A percentile compares a stretch with the other conserved stretches of the same genome.
These are phyloP conservation scores for Lagopus muta DNA, from an alignment of 2,113 vertebrate genomes.

Conservation along the genomic window DNA sequence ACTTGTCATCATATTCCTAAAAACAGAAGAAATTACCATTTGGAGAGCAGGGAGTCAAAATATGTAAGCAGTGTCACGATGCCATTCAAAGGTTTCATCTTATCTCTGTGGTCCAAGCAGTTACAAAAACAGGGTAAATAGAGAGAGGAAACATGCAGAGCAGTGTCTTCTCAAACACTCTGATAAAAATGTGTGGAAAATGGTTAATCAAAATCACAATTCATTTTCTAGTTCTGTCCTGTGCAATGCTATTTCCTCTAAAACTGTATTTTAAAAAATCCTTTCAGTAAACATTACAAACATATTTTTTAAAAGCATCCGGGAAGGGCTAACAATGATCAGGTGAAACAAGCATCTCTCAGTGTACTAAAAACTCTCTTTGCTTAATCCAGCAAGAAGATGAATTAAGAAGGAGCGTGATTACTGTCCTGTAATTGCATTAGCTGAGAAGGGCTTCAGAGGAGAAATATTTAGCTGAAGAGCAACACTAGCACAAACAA, in stretches of 20 bases:
- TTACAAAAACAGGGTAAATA: not conserved
- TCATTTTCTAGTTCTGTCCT: not conserved
- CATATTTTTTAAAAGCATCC: not conserved
- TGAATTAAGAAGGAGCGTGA: not conserved
- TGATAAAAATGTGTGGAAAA: not conserved
- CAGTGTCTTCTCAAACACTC: not conserved
- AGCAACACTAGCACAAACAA: conserved; percentile 15
- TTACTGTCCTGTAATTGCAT: not conserved
- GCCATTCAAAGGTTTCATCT: not conserved
- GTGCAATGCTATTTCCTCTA: not conserved
- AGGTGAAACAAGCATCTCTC: not conserved
- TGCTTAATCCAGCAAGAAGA: conserved; percentile 23
- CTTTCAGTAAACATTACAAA: not conserved
- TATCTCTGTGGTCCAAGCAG: not conserved
- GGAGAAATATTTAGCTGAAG: conserved; percentile 27
- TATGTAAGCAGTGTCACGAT: fast-evolving
- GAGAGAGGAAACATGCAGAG: not conserved
- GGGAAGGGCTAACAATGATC: fast-evolving
- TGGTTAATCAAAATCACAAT: not conserved
- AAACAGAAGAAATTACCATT: fast-evolving
- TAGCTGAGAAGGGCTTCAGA: not conserved
- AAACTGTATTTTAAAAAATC: fast-evolving
- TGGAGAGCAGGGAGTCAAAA: fast-evolving
- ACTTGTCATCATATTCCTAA: not conserved
- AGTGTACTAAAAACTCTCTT: not conserved